A percentile compares a stretch with the other conserved stretches of the same genome.
Evolutionary conservation across 2,888 invertebrate genomes (phyloP).

Genomic region (Lasioglossum malachurum): DNA sequence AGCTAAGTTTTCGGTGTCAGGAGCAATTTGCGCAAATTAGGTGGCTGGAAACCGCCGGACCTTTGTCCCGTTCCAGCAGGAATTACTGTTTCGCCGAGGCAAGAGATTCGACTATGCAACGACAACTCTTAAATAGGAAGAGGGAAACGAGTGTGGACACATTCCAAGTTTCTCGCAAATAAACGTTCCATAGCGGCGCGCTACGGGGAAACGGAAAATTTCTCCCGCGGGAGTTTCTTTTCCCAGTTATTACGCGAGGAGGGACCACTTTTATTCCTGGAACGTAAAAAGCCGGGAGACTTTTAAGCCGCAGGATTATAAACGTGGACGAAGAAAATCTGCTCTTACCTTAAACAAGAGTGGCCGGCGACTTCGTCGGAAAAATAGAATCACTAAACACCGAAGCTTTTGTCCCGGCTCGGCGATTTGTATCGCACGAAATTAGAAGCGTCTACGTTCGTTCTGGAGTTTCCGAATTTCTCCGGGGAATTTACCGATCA

Average conservation of each 20-base stretch:
- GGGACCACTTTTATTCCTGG: conserved; percentile 37
- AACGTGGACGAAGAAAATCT: conserved; percentile 44
- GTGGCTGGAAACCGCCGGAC: conserved; percentile 18
- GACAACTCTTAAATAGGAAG: conserved; percentile 30
- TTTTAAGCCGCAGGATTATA: conserved; percentile 50
- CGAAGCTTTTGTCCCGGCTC: not conserved
- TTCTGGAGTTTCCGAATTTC: not conserved
- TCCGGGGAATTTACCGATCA: too few relatives aligned
- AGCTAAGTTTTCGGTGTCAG: conserved; percentile 26
- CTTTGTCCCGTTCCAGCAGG: conserved; percentile 14
- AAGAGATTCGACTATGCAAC: conserved; percentile 19
- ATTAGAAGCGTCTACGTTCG: not conserved
- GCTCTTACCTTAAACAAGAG: not conserved
- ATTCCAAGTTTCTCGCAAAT: conserved; percentile 56
- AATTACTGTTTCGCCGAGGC: conserved; percentile 6
- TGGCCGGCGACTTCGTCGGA: not conserved
- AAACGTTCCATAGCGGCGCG: conserved; percentile 44
- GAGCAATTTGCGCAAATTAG: conserved; percentile 28
- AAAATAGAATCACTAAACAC: not conserved
- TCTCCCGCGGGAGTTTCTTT: conserved; percentile 38
- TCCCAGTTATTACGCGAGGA: conserved; percentile 28
- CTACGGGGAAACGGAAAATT: conserved; percentile 22
- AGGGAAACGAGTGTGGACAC: conserved; percentile 45
- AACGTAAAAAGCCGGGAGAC: conserved; percentile 42
- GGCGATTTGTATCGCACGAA: not conserved